These are phyloP conservation scores for Catharus fuscescens DNA, from an alignment of 2,113 vertebrate genomes.

Conservation along the genomic window DNA sequence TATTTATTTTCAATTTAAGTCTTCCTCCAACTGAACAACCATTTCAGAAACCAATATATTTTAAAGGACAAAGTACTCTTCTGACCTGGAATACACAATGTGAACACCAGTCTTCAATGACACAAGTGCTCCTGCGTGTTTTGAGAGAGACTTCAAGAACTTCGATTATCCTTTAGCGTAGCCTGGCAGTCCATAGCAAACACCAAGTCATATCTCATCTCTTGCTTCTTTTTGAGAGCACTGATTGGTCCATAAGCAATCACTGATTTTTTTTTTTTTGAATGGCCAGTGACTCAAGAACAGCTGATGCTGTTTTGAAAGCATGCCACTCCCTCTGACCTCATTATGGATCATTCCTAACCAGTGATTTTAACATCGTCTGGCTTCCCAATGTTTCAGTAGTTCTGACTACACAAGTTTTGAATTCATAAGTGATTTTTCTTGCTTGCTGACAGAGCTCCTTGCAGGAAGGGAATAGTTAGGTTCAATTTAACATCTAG, in stretches of 20 bases:
- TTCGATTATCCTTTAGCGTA: neutral
- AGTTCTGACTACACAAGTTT: slow-evolving; percentile 27
- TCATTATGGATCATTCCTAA: slow-evolving; percentile 46
- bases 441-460: neutral
- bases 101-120: neutral
- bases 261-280: slow-evolving; percentile 28
- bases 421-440: slow-evolving; percentile 20
- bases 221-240: neutral
- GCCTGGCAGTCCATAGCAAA: neutral
- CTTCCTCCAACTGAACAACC: neutral
- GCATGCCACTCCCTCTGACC: slow-evolving; percentile 29
- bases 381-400: neutral
- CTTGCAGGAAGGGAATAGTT: neutral
- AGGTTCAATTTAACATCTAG: neutral
- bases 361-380: neutral
- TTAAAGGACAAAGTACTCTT: neutral
- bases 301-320: slow-evolving; percentile 52
- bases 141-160: neutral
- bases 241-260: neutral
- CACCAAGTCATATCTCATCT: neutral
- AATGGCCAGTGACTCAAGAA: slow-evolving; percentile 41
- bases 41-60: neutral
- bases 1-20: neutral
- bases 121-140: neutral
- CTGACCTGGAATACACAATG: neutral